Base-by-base conservation (phyloP, 1,140 invertebrate genomes). In the Bombus pascuorum region DNA sequence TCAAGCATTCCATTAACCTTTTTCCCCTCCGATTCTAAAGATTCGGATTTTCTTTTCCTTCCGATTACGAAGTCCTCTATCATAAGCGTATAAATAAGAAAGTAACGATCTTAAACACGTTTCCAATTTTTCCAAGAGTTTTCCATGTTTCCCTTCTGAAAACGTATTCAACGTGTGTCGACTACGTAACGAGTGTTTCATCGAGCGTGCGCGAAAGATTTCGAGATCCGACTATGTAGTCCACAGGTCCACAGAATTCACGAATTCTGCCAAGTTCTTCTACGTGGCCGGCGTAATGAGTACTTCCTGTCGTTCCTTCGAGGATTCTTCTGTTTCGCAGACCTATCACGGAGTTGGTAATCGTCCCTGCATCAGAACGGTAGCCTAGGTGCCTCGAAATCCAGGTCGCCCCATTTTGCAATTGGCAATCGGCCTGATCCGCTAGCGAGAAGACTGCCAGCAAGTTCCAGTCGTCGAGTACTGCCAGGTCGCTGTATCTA, bases 341-440 rank as follows among this genome's bases (percentile, higher is more conserved):
- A 34, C 77, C 77, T 80, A 85, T 81, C 83, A 72, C 73, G 85
- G 47, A 59, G 28, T 66, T 32, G 47, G 34, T 39, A 73, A 37
- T 80, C 72, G 65, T 72, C 28, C 18, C 71, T 39, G 78, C 68
- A n/a, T 70, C 70, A 34, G 9, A 39, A 39, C 59, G 22, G 62
- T 83, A 86, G 47, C 70, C 75, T 72, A 75, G 70, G 39, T 59
- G 57, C 65, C 73, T 76, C 74, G 77, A 86, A 90, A 91, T 88
- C 84, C 88, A 76, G 87, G 76, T 81, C 86, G 85, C 75, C 80
- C 86, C 73, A 87, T 91, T 91, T 90, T 87, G 71, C 85, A 87
- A 90, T 91, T 91, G 91, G 85, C 88, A 91, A 84, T 91, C 81
- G 81, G 85, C 90, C 88, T 85, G 77, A 70, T 71, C 81, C 44